These are phyloP conservation scores for Rhinoptilus africanus DNA, from an alignment of 2,113 vertebrate species.

Conservation along the genomic window DNA sequence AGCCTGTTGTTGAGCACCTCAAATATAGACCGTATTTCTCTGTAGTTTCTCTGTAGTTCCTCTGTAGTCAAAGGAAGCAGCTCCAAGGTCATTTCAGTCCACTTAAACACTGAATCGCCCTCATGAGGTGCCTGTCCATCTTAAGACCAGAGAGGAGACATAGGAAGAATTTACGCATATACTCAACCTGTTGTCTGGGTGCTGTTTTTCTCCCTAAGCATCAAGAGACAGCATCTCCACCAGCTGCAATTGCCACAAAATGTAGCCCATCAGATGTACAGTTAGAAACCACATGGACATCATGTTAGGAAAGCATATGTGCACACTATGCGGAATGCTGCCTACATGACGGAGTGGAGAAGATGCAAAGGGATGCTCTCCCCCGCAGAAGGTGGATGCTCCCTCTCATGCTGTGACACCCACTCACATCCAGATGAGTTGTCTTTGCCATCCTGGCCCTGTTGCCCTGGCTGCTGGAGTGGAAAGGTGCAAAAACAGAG, in stretches of 20 bases:
- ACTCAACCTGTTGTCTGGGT: neutral
- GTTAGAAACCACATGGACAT: neutral
- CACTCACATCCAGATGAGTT: neutral
- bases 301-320: fast-evolving
- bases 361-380: neutral
- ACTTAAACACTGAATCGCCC: neutral
- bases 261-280: neutral
- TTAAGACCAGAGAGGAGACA: neutral
- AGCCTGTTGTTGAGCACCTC: neutral
- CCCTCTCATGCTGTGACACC: neutral
- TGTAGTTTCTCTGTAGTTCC: neutral
- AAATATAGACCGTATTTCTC: neutral
- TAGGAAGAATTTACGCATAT: neutral
- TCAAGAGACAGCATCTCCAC: neutral
- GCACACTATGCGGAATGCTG: neutral
- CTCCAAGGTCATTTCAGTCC: neutral
- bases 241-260: neutral
- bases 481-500: neutral
- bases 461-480: neutral
- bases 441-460: neutral
- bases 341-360: neutral
- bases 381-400: neutral
- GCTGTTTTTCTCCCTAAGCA: neutral
- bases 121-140: neutral
- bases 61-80: neutral